Percentiles rank a stretch among this genome's conserved stretches.
Evolutionary conservation across 1,140 invertebrate species (phyloP).

Genomic region (Brachystomella parvula): DNA sequence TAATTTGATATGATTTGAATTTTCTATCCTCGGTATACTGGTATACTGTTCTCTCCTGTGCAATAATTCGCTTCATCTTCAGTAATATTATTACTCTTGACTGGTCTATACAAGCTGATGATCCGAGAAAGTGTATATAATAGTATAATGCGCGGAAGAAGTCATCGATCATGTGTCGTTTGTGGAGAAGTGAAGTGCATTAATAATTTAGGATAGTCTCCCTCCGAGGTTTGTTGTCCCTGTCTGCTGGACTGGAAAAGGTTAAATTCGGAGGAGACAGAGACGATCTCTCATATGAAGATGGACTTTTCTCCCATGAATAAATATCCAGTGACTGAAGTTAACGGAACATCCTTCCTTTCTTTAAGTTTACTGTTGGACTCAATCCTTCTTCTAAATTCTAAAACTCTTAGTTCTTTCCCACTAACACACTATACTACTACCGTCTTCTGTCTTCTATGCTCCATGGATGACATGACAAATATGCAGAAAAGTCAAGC

Average conservation of each 20-base stretch:
- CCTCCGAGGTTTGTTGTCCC: background rate
- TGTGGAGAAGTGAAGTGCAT: slow-evolving; percentile 16
- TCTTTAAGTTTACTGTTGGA: too few species aligned
- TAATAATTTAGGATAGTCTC: slow-evolving; percentile 27
- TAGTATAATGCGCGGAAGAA: background rate
- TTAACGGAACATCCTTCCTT: background rate
- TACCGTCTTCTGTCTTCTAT: too few species aligned
- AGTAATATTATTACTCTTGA: background rate
- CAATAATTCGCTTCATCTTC: too few species aligned
- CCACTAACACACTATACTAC: too few species aligned
- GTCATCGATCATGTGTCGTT: slow-evolving; percentile 23
- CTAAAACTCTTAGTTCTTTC: too few species aligned
- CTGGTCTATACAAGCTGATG: background rate
- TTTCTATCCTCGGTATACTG: too few species aligned
- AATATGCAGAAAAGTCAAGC: background rate
- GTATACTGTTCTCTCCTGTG: too few species aligned
- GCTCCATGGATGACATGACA: slow-evolving; percentile 8
- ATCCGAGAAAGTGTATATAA: slow-evolving; percentile 4
- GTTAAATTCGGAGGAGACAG: background rate
- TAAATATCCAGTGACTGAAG: background rate
- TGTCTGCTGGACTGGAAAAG: slow-evolving; percentile 1
- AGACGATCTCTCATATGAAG: background rate
- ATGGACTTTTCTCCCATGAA: background rate
- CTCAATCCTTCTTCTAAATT: too few species aligned
- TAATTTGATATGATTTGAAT: too few species aligned